Percentiles rank a stretch among this genome's conserved stretches.
Conservation (phyloP, 2,888 invertebrate genomes). For the Phytoseiulus persimilis region DNA sequence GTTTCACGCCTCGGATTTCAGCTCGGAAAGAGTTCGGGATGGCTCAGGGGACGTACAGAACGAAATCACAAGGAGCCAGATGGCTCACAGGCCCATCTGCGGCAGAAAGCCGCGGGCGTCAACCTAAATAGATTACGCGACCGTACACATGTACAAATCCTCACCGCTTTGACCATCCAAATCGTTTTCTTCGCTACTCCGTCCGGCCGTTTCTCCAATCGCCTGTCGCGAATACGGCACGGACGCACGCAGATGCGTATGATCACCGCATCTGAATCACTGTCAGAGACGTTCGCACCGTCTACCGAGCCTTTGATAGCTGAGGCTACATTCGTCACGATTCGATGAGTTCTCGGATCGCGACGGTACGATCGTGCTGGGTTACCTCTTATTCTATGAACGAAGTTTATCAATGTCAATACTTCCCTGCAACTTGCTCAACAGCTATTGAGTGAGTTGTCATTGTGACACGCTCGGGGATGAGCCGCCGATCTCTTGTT, state of each 20-base stretch:
- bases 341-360: too few species aligned
- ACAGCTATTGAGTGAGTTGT: too few species aligned
- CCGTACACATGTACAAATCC: background rate
- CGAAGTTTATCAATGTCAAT: too few species aligned
- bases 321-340: too few species aligned
- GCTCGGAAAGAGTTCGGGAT: background rate
- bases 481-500: too few species aligned
- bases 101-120: background rate
- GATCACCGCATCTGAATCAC: background rate
- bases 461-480: too few species aligned
- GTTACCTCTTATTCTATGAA: too few species aligned
- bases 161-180: background rate
- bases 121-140: background rate
- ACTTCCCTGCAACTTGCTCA: too few species aligned
- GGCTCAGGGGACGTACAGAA: background rate
- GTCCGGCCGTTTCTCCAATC: background rate
- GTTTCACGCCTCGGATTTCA: background rate
- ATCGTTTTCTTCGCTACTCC: background rate
- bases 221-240: background rate
- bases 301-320: too few species aligned
- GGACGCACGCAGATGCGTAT: background rate
- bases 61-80: background rate
- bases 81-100: background rate
- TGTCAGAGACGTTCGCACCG: background rate
- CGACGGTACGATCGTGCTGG: too few species aligned